Evolutionary conservation across 1,140 invertebrate species (phyloP).

Genomic region (Drosophila baimaii): DNA sequence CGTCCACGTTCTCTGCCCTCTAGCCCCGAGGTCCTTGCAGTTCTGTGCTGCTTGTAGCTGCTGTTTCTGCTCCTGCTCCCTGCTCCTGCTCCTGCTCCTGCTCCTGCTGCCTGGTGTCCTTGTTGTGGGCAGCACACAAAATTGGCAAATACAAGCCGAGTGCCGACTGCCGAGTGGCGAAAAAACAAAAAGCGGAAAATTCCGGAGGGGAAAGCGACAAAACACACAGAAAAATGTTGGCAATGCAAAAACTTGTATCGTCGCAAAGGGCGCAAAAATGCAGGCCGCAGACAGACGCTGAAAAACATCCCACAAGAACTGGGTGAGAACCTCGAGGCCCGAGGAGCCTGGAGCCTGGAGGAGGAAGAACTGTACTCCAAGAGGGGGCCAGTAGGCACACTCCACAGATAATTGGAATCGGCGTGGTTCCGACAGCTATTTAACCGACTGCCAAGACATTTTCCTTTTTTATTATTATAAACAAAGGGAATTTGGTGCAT

Average conservation of each 20-base stretch:
- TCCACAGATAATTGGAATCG: conserved; percentile 53
- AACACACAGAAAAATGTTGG: conserved; percentile 55
- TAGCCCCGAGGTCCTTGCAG: conserved; percentile 41
- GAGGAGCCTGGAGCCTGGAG: no score
- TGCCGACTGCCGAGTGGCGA: no score
- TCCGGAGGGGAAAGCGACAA: conserved; percentile 29
- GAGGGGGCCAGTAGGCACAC: conserved; percentile 7
- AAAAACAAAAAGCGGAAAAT: conserved; percentile 49
- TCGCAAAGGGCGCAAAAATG: conserved; percentile 60
- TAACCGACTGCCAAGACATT: conserved; percentile 17
- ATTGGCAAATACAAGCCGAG: conserved; percentile 56
- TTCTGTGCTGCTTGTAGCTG: conserved; percentile 35
- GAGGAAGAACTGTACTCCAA: not conserved
- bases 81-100: conserved; percentile 18
- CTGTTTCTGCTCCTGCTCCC: conserved; percentile 11
- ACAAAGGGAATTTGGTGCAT: not conserved
- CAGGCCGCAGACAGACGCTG: conserved; percentile 75
- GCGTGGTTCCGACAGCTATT: conserved; percentile 38
- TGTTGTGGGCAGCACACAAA: conserved; percentile 54
- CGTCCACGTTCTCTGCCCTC: conserved; percentile 19
- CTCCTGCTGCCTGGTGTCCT: conserved; percentile 21
- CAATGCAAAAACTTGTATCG: conserved; percentile 70
- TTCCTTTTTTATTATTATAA: conserved; percentile 4
- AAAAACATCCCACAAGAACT: conserved; percentile 48
- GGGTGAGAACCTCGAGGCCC: conserved; percentile 16